phyloP scores from a whole-genome alignment of 2,113 vertebrate genomes.

The Pseudolaguvia tuberculata region DNA sequence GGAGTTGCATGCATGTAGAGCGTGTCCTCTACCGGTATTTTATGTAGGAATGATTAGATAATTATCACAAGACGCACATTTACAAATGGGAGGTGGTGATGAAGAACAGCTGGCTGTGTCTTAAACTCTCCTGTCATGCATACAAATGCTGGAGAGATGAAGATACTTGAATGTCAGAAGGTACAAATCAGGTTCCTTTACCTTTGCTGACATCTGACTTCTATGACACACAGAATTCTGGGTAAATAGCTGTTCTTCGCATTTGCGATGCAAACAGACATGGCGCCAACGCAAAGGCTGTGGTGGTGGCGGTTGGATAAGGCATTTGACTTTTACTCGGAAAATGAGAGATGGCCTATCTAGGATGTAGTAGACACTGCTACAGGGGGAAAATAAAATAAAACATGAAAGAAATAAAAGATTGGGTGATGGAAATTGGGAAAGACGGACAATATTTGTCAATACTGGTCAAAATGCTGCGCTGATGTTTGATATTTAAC shows the following conservation, averaged over 20 bases:
- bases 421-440: constrained; percentile 47
- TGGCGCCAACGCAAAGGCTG: constrained; percentile 46
- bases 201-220: constrained; percentile 35
- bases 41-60: constrained; percentile 65
- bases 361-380: constrained; percentile 54
- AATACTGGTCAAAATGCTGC: constrained; percentile 61
- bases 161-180: constrained; percentile 48
- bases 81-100: constrained; percentile 62
- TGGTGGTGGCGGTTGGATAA: constrained; percentile 63
- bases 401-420: constrained; percentile 53
- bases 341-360: constrained; percentile 43
- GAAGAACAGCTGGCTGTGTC: constrained; percentile 58
- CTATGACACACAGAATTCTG: constrained; percentile 39
- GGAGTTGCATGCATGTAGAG: constrained; percentile 66
- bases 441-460: constrained; percentile 49
- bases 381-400: constrained; percentile 56
- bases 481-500: constrained; percentile 47
- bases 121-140: constrained; percentile 63
- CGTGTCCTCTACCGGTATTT: constrained; percentile 56
- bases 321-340: constrained; percentile 62
- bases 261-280: constrained; percentile 53
- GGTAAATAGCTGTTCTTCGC: constrained; percentile 15
- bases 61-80: constrained; percentile 71
- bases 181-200: constrained; percentile 48
- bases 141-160: constrained; percentile 53